Percentiles rank a stretch among this genome's conserved stretches.
Conservation (phyloP, 2,113 vertebrate genomes). For the Picathartes gymnocephalus region DNA sequence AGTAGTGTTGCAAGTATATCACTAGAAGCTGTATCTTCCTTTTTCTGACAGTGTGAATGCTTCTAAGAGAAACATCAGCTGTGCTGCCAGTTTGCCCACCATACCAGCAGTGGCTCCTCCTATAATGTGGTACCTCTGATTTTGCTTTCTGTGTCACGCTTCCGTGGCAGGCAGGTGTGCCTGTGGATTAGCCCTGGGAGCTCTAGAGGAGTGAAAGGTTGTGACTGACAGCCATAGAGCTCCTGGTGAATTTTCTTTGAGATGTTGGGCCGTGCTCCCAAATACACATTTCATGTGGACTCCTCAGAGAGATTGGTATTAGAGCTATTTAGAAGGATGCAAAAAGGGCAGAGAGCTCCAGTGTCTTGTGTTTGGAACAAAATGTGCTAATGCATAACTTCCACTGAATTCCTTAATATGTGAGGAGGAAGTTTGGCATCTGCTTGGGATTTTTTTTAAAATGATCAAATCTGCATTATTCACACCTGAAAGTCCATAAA, state of each 20-base stretch:
- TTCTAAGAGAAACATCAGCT: background rate
- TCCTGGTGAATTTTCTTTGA: background rate
- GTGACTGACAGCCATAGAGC: background rate
- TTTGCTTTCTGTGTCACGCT: rapidly evolving
- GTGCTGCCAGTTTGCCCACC: background rate
- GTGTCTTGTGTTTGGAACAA: background rate
- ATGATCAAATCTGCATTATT: background rate
- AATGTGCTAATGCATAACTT: background rate
- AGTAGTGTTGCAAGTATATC: background rate
- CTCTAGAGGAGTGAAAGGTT: background rate
- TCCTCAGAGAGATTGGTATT: background rate
- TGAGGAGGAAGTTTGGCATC: background rate
- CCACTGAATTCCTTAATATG: background rate
- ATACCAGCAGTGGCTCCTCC: background rate
- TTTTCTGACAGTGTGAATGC: background rate
- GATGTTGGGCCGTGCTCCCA: background rate
- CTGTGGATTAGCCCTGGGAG: background rate
- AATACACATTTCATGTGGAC: background rate
- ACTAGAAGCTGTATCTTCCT: background rate
- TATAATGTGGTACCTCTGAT: rapidly evolving
- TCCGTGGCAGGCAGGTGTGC: background rate
- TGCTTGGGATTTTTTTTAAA: background rate
- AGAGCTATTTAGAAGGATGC: background rate
- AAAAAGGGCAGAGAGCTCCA: background rate
- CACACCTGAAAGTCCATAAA: background rate